Evolutionary conservation across 2,888 invertebrate genomes (phyloP).

Genomic region (Eupithecia dodoneata): DNA sequence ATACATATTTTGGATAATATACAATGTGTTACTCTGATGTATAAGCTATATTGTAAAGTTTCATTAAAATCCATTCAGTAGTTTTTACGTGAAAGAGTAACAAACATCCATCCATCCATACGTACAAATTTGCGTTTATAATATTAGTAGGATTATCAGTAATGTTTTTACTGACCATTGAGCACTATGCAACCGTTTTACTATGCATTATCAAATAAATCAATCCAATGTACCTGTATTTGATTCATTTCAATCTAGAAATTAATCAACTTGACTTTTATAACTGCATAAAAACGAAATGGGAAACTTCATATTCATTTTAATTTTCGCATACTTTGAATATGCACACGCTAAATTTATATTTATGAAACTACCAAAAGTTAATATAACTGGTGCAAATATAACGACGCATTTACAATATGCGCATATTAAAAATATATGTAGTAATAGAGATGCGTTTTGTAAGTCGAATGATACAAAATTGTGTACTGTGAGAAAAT

Average conservation of each 20-base stretch:
- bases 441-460: conserved; percentile 45
- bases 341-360: conserved; percentile 3
- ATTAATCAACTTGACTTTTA: background rate
- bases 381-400: conserved; percentile 33
- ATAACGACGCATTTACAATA: conserved; percentile 50
- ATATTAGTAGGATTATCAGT: too few relatives aligned
- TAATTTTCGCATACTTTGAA: conserved; percentile 21
- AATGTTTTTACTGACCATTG: too few relatives aligned
- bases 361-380: conserved; percentile 35
- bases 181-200: too few relatives aligned
- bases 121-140: too few relatives aligned
- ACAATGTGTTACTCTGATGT: too few relatives aligned
- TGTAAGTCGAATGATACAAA: conserved; percentile 51
- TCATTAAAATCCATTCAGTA: too few relatives aligned
- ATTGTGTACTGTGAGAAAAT: conserved; percentile 55
- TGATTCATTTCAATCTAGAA: background rate
- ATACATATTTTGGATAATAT: too few relatives aligned
- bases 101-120: too few relatives aligned
- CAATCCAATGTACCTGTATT: background rate
- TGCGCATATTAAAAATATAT: conserved; percentile 47
- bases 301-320: background rate
- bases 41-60: too few relatives aligned
- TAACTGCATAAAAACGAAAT: background rate
- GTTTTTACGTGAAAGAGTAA: too few relatives aligned
- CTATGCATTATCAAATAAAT: background rate